A percentile compares a stretch with the other conserved stretches of the same genome.
Evolutionary conservation across 2,888 invertebrate genomes (phyloP).

Genomic region (Parapristionchus giblindavisi): DNA sequence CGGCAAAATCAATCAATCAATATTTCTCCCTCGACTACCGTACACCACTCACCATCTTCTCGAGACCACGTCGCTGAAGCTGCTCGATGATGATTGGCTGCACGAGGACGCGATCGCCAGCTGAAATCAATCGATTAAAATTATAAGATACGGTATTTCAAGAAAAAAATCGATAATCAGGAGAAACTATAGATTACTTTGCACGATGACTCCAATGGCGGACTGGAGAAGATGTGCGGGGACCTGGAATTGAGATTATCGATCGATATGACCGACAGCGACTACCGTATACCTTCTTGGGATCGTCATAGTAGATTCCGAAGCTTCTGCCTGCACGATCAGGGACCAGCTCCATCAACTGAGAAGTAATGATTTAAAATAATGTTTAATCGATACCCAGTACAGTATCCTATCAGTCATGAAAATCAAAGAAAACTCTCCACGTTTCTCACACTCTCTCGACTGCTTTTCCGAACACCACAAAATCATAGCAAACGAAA

Average conservation of each 20-base stretch:
- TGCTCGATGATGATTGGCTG: conserved; percentile 29
- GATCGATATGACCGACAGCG: neutral
- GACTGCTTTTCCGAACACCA: no score
- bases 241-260: conserved; percentile 5
- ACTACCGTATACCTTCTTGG: neutral
- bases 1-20: no score
- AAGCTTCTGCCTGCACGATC: conserved; percentile 4
- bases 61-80: conserved; percentile 30
- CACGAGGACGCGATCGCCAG: conserved; percentile 15
- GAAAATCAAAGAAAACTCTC: neutral
- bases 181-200: neutral
- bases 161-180: neutral
- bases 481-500: no score
- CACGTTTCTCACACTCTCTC: neutral
- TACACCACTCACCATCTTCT: conserved; percentile 31
- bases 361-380: neutral
- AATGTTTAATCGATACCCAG: neutral
- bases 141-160: neutral
- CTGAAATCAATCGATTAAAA: neutral
- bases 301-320: conserved; percentile 36
- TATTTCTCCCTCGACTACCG: neutral
- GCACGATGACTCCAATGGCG: conserved; percentile 31
- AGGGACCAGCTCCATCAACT: conserved; percentile 31
- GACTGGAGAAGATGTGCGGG: conserved; percentile 33
- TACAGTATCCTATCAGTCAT: neutral